phyloP scores from a whole-genome alignment of 2,113 vertebrate species.

The Rhombomys opimus region DNA sequence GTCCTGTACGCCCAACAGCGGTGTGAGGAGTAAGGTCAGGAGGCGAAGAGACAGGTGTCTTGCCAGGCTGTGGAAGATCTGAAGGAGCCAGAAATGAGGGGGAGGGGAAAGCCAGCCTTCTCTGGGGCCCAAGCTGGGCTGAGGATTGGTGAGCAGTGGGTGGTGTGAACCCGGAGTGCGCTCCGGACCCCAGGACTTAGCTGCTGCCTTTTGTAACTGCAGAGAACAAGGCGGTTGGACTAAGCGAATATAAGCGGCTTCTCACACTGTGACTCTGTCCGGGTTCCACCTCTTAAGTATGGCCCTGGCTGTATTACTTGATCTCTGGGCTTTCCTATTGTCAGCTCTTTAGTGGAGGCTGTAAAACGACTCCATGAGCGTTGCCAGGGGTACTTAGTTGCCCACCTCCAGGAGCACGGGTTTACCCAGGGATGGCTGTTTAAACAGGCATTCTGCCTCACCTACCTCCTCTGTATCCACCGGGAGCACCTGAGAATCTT shows the following conservation, averaged over 20 bases:
- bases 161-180: background rate
- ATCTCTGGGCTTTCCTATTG: background rate
- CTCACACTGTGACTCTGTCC: background rate
- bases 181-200: rapidly evolving
- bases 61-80: background rate
- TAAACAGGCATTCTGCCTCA: too few relatives aligned
- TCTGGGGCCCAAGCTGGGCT: rapidly evolving
- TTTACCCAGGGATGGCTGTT: background rate
- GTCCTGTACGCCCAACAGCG: constrained; percentile 1
- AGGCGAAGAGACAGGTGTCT: constrained; percentile 2
- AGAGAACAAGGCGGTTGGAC: background rate
- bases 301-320: background rate
- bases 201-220: background rate
- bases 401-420: background rate
- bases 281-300: background rate
- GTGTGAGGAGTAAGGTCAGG: constrained; percentile 19
- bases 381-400: too few relatives aligned
- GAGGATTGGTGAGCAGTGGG: background rate
- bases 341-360: background rate
- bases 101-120: background rate
- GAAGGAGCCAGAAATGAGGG: background rate
- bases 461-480: rapidly evolving
- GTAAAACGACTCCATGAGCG: background rate
- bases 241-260: rapidly evolving
- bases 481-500: background rate